Evolutionary conservation across 2,888 invertebrate genomes (phyloP), one percentile per base, ranked within the genome.

Genomic region (Atethmia centrago): DNA sequence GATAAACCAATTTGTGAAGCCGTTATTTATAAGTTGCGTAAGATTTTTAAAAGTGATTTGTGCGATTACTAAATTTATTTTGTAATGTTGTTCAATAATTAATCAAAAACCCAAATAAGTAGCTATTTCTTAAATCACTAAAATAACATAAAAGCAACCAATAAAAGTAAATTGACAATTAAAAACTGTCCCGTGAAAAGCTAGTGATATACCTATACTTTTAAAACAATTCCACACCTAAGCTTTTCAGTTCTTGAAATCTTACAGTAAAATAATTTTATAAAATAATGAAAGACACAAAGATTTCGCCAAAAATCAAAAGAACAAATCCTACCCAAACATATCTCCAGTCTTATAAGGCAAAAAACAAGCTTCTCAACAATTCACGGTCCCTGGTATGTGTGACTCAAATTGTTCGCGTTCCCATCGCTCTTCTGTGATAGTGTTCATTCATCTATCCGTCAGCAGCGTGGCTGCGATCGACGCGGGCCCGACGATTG

Each of bases 361-460:
- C 21, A n/a, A 82, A 68, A 77, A 53, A 47, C 19, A 55, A 51
- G 28, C 47, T 67, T 42, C 19, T 65, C 58, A 78, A 71, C 62
- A 75, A 80, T 74, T 71, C 72, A 59, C 69, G 58, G 21, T 21
- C 28, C 49, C 40, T 66, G 82, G 83, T 74, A 79, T 71, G 71
- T 63, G 81, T 84, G 85, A 82, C 83, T 81, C 84, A 83, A 82
- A 89, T 89, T 84, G 88, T 82, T 68, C 69, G 70, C 88, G 85
- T 85, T 77, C 82, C 71, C 82, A 81, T 78, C 85, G 87, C 71
- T 83, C 80, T 64, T 76, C 72, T 80, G 76, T 84, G 88, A 88
- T 88, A 84, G 84, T 71, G 90, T 92, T 91, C 94, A 93, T 94
- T 91, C 93, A 93, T 94, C 92, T 88, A 92, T 94, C 95, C 87